phyloP scores from a whole-genome alignment of 1,140 invertebrate genomes.

The Amyelois transitella region DNA sequence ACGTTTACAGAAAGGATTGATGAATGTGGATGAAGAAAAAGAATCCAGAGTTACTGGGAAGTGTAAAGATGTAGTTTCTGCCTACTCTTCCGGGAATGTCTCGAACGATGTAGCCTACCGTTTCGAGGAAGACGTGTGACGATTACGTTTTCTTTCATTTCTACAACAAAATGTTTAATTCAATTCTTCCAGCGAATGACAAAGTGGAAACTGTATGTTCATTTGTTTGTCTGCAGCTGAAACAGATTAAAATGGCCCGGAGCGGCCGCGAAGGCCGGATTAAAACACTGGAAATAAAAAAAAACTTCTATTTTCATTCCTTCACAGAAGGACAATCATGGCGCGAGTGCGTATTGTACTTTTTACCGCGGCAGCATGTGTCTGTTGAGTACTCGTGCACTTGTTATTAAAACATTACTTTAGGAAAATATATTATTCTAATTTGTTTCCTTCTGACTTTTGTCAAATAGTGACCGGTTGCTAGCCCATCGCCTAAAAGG shows the following conservation, averaged over 20 bases:
- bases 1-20: too few relatives aligned
- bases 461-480: too few relatives aligned
- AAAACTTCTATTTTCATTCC: neutral
- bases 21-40: too few relatives aligned
- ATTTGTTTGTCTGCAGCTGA: neutral
- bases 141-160: neutral
- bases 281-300: neutral
- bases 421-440: neutral
- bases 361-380: neutral
- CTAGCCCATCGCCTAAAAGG: too few relatives aligned
- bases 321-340: neutral
- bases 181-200: neutral
- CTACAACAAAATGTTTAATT: neutral
- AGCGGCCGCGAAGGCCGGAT: neutral
- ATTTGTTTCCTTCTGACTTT: too few relatives aligned
- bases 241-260: neutral
- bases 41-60: too few relatives aligned
- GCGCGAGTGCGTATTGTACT: neutral
- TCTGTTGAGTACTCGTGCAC: neutral
- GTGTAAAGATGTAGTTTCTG: too few relatives aligned
- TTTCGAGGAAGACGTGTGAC: too few relatives aligned
- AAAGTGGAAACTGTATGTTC: neutral
- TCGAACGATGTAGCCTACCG: too few relatives aligned
- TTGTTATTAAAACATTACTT: neutral
- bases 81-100: too few relatives aligned